These are phyloP conservation scores for Ypsolopha sequella DNA, from an alignment of 2,888 invertebrate species.

Conservation along the genomic window DNA sequence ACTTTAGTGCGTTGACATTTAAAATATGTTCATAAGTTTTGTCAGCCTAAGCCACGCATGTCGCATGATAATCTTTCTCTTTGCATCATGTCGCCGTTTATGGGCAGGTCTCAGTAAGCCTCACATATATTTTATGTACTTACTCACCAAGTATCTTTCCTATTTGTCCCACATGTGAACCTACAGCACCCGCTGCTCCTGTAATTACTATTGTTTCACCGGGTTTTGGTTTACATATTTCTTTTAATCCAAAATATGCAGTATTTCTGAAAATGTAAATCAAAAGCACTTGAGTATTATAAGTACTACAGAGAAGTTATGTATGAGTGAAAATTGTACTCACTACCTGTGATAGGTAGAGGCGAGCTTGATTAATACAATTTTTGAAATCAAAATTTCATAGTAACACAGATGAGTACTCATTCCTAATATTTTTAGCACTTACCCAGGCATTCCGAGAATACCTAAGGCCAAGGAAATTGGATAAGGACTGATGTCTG, in stretches of 20 bases:
- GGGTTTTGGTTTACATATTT: slow-evolving; percentile 76
- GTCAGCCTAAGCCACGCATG: no score
- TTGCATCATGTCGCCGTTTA: no score
- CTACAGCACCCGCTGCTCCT: slow-evolving; percentile 84
- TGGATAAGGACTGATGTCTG: slow-evolving; percentile 71
- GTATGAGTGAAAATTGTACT: no score
- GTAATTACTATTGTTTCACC: slow-evolving; percentile 81
- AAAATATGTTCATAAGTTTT: no score
- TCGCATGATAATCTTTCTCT: no score
- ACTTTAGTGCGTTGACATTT: no score
- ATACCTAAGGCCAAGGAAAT: slow-evolving; percentile 75
- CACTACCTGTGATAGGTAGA: no score
- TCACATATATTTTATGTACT: no score
- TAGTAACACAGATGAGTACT: neutral
- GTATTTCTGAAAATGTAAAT: slow-evolving; percentile 75
- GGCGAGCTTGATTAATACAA: no score
- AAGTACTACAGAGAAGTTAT: no score
- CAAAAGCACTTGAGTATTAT: neutral
- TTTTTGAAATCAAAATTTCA: no score
- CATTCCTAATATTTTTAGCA: slow-evolving; percentile 3
- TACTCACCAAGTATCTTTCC: slow-evolving; percentile 75
- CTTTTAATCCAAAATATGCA: slow-evolving; percentile 80
- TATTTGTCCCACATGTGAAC: slow-evolving; percentile 83
- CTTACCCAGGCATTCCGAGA: slow-evolving; percentile 80
- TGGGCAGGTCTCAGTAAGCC: no score